Evolutionary conservation across 1,140 invertebrate species (phyloP), one percentile per base, ranked within the genome.

Genomic region (Eriocheir sinensis): DNA sequence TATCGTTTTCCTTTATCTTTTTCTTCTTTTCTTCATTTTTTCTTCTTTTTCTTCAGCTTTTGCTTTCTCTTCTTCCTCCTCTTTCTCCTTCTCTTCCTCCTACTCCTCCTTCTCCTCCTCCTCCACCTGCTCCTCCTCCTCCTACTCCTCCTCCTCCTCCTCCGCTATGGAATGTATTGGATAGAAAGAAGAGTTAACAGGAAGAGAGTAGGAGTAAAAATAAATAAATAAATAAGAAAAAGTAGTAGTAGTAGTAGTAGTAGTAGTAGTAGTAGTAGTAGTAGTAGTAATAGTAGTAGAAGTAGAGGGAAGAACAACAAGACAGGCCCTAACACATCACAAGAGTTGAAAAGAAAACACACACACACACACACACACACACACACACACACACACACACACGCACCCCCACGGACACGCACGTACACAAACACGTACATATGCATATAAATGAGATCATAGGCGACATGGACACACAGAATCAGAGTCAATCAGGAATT

Each of bases 401-500:
- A 90, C 38, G 17, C 38, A 44, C 48, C 2, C 44, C 79, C 30
- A 91, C 53, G 41, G 53, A 91, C 90, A 91, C 88, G 48, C 88
- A 89, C 88, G 48, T 48, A 89, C 40, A 41, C 90, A 80, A 91
- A 91, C 60, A 91, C 90, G 81, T 72, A 91, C 90, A 91, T 91
- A 91, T 91, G 90, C 90, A 91, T 91, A 80, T 91, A 91, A 91
- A 91, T 91, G 90, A 80, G 90, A 79, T 91, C 48, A 80, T 60
- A 79, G 72, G 38, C 27, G 90, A 80, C 53, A 79, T 21, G 30
- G 17, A 90, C 44, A 48, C 48, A 60, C 36, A n/a, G 89, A 91
- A 53, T 72, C 89, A 91, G 89, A 91, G 89, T 91, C 90, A 40
- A 91, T 91, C 90, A 91, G 60, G 41, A 80, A 91, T 91, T 92